Conservation (phyloP, 2,113 vertebrate species). For the Desmodus rotundus region DNA sequence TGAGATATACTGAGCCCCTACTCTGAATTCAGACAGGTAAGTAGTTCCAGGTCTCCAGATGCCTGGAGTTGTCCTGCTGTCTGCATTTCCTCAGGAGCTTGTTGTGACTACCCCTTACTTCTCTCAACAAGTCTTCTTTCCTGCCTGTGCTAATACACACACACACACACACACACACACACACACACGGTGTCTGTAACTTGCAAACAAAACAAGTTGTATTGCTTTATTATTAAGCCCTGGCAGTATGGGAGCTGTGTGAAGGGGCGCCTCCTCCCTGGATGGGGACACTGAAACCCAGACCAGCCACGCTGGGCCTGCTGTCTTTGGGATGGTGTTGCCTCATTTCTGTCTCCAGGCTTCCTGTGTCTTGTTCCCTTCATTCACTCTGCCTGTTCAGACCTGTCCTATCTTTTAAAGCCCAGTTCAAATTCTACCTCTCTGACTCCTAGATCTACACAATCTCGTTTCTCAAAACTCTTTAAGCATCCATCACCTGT, state of each 20-base stretch:
- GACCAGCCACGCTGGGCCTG: background rate
- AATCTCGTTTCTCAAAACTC: background rate
- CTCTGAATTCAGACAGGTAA: constrained; percentile 8
- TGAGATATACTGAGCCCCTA: background rate
- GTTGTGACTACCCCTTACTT: background rate
- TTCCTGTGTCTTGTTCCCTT: background rate
- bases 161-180: background rate
- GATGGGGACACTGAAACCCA: background rate
- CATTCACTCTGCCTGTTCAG: background rate
- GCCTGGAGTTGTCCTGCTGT: background rate
- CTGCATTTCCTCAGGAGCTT: background rate
- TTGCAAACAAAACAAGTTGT: background rate
- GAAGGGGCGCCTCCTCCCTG: background rate
- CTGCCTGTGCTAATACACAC: background rate
- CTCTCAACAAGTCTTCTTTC: background rate
- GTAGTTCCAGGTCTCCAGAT: background rate
- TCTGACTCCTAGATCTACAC: background rate
- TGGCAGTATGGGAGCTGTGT: background rate
- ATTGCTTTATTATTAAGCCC: background rate
- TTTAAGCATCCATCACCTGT: background rate
- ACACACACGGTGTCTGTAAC: background rate
- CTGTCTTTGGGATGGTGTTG: background rate
- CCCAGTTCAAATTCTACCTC: background rate
- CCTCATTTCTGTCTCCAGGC: background rate
- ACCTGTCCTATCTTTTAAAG: background rate